These are phyloP conservation scores for Eulithis prunata DNA, from an alignment of 2,888 invertebrate genomes.

Conservation along the genomic window DNA sequence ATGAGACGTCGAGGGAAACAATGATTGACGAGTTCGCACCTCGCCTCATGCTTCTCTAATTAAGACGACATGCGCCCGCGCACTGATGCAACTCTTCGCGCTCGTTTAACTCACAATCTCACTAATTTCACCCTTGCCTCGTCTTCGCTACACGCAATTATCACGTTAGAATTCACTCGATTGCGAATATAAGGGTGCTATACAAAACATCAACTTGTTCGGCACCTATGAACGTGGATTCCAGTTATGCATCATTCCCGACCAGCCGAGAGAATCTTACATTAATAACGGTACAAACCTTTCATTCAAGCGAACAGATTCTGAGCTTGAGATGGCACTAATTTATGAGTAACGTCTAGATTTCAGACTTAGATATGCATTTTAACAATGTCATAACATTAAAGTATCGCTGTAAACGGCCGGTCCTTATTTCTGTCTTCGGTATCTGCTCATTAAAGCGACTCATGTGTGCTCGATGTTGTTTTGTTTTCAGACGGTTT, in stretches of 20 bases:
- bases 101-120: constrained; percentile 64
- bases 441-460: constrained; percentile 81
- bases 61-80: constrained; percentile 79
- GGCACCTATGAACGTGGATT: constrained; percentile 5
- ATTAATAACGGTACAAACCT: constrained; percentile 38
- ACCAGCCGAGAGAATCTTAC: constrained; percentile 17
- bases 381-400: constrained; percentile 81
- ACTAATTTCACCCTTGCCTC: constrained; percentile 57
- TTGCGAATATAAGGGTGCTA: constrained; percentile 17
- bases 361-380: constrained; percentile 61
- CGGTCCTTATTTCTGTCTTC: constrained; percentile 82
- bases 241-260: constrained; percentile 16
- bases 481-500: constrained; percentile 73
- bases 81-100: constrained; percentile 68
- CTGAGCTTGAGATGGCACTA: constrained; percentile 39
- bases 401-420: constrained; percentile 73
- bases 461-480: constrained; percentile 63
- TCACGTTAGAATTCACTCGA: constrained; percentile 41
- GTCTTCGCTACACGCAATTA: constrained; percentile 47
- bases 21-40: constrained; percentile 84
- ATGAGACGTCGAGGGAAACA: constrained; percentile 68
- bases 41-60: constrained; percentile 76
- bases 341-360: constrained; percentile 61
- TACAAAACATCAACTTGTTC: constrained; percentile 13
- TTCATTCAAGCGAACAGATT: constrained; percentile 36